Base-by-base conservation (phyloP, 2,113 vertebrate genomes). In the Paratilapia polleni region DNA sequence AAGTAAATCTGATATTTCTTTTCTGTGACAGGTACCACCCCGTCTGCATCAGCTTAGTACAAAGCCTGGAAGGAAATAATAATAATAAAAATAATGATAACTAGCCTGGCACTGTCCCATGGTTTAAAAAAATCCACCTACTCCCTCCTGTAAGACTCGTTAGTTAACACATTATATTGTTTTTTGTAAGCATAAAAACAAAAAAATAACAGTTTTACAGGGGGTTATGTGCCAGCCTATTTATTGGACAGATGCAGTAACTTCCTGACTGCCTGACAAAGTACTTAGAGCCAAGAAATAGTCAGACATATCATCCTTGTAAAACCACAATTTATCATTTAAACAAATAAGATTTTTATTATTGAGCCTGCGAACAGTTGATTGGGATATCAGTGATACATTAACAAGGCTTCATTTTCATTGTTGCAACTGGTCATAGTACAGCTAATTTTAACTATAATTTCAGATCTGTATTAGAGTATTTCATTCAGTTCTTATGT, bases 171-270 rank as follows among this genome's bases (percentile, higher is more conserved):
- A 22, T 84, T 79, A 80, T 41, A 28, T 66, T 66, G 62, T 80
- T 75, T n/a, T 78, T 41, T 36, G 60, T 19, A 78, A 62, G 58
- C 14, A 6, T 66, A 56, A 41, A 20, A 57, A 13, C 14, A 66
- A 47, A 24, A 24, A 0, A 0, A 3, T 8, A n/a, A 54, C n/a
- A 41, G 31, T 80, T 80, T 4, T 10, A 10, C 66, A 52, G 1
- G 0, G 31, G 66, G 22, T 68, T 68, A 66, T 26, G 62, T 68
- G 78, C 62, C 78, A 68, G 62, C 43, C 7, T n/a, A 14, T 28
- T 58, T 24, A 17, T 57, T 57, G 47, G 62, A 38, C 38, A 58
- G n/a, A 34, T 7, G 19, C 34, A 28, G 17, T 41, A 59, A 77
- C 75, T 47, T 60, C 38, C 38, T 14, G 47, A 52, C 47, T 52